Conservation (phyloP, 2,888 invertebrate genomes). For the Gari tellinella region DNA sequence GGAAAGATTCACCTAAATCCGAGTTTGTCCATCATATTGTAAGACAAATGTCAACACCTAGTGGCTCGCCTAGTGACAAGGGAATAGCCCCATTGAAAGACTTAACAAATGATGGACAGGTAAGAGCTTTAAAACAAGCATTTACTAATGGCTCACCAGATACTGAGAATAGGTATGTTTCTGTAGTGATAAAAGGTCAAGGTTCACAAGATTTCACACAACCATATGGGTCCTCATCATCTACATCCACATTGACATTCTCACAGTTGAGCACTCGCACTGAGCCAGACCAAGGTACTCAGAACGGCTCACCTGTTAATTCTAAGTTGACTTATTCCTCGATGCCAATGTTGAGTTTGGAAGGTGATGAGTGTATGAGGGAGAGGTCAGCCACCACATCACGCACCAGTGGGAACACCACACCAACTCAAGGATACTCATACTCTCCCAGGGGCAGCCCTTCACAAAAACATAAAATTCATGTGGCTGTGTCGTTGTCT, state of each 20-base stretch:
- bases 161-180: conserved; percentile 51
- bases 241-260: conserved; percentile 63
- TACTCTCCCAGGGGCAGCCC: conserved; percentile 51
- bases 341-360: conserved; percentile 71
- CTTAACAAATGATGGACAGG: conserved; percentile 75
- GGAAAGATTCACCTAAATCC: conserved; percentile 70
- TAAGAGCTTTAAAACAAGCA: conserved; percentile 70
- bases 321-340: conserved; percentile 68
- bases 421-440: conserved; percentile 22
- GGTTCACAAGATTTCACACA: conserved; percentile 50
- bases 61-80: conserved; percentile 64
- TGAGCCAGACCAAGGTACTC: conserved; percentile 43
- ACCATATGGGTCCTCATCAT: conserved; percentile 62
- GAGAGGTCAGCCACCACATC: conserved; percentile 68
- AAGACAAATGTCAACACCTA: conserved; percentile 71
- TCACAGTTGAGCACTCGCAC: conserved; percentile 51
- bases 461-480: conserved; percentile 59
- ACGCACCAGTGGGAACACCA: conserved; percentile 15
- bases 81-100: conserved; percentile 67
- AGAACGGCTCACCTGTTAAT: conserved; percentile 71
- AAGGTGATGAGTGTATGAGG: conserved; percentile 61
- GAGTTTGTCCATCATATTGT: conserved; percentile 77
- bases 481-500: conserved; percentile 63
- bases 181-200: conserved; percentile 29
- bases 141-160: conserved; percentile 63